Conservation (phyloP, 2,797 vertebrate species). For the Melopsittacus undulatus region DNA sequence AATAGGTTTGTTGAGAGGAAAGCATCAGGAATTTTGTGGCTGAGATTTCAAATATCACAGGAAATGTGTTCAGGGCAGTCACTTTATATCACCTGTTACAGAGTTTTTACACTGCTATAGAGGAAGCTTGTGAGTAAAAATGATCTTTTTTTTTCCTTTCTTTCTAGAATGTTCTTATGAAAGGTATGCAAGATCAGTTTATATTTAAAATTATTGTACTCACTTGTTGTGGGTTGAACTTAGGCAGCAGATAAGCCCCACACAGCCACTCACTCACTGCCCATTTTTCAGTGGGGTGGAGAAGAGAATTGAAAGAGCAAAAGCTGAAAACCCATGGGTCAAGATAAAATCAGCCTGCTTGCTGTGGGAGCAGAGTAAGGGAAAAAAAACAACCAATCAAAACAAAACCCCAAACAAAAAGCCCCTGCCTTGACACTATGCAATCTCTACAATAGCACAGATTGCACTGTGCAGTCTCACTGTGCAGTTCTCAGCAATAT, state of each 20-base stretch:
- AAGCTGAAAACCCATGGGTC: not conserved
- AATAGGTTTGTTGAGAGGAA: conserved; percentile 86
- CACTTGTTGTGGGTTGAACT: not conserved
- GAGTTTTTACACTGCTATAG: conserved; percentile 86
- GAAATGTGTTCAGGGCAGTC: conserved; percentile 87
- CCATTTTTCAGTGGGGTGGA: not conserved
- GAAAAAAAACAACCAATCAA: not conserved
- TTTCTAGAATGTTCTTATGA: not conserved
- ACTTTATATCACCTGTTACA: conserved; percentile 86
- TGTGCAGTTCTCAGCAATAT: not conserved
- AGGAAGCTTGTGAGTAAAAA: conserved; percentile 76
- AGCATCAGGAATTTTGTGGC: conserved; percentile 81
- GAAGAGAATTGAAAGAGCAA: not conserved
- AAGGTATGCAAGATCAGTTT: not conserved
- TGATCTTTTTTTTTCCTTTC: not conserved
- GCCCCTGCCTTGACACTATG: not conserved
- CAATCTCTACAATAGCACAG: no score
- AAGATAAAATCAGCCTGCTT: not conserved
- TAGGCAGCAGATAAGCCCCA: not conserved
- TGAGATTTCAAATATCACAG: conserved; percentile 83
- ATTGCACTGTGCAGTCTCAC: no score
- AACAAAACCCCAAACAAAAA: not conserved
- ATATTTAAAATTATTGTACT: not conserved
- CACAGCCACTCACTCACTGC: not conserved
- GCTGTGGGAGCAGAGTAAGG: not conserved